Evolutionary conservation across 2,113 vertebrate genomes (phyloP).

Genomic region (Heterocephalus glaber): DNA sequence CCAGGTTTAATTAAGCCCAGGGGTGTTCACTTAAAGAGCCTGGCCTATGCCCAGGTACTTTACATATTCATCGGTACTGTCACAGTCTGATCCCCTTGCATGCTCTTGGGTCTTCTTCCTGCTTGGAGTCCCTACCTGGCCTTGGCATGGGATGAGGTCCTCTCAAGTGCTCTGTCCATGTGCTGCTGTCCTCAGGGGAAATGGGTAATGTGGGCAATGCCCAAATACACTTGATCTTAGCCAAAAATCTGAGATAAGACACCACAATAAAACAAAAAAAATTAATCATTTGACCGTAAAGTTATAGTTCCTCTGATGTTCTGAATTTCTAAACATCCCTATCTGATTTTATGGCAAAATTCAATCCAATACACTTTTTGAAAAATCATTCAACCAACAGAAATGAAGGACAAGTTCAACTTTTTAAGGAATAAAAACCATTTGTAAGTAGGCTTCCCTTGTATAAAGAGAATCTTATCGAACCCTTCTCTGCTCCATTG

Average conservation of each 20-base stretch:
- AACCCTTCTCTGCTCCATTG: background rate
- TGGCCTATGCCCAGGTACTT: rapidly evolving
- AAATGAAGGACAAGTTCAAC: background rate
- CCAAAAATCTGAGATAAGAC: background rate
- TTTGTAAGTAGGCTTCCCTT: background rate
- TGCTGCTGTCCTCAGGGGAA: background rate
- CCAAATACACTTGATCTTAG: background rate
- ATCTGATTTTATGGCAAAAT: slow-evolving; percentile 27
- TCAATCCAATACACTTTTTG: background rate
- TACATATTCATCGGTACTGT: background rate
- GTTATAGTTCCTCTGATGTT: slow-evolving; percentile 33
- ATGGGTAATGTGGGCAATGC: background rate
- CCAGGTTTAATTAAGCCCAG: background rate
- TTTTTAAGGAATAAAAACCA: background rate
- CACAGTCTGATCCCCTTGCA: background rate
- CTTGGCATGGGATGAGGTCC: rapidly evolving
- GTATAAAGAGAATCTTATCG: background rate
- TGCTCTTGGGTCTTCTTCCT: background rate
- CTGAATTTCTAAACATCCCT: slow-evolving; percentile 41
- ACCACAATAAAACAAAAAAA: background rate
- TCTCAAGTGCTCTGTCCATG: too few relatives aligned
- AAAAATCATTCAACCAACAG: background rate
- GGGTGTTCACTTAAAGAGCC: background rate
- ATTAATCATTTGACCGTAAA: background rate
- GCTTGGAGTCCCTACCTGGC: background rate